Conservation (phyloP, 2,113 vertebrate genomes). For the Microcebus ravelobensis region DNA sequence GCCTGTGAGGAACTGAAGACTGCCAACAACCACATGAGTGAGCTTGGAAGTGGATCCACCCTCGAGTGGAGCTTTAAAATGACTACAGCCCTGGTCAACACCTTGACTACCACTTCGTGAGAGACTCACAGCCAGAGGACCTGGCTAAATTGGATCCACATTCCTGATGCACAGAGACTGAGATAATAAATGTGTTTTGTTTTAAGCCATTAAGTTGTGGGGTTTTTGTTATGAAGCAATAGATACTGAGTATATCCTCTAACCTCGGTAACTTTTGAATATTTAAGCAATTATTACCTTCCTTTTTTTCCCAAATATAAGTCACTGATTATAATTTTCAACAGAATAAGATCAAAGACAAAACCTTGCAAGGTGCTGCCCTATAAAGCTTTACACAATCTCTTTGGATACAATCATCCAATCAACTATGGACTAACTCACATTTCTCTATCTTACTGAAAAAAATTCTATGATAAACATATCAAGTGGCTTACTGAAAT, state of each 20-base stretch:
- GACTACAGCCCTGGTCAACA: background rate
- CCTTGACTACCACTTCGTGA: background rate
- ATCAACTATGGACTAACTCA: background rate
- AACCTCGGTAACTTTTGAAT: background rate
- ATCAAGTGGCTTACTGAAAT: constrained; percentile 17
- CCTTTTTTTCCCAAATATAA: constrained; percentile 28
- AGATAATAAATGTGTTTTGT: background rate
- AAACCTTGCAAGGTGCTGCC: background rate
- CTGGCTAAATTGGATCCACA: background rate
- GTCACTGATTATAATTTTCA: constrained; percentile 34
- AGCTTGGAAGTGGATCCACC: background rate
- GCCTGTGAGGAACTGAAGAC: background rate
- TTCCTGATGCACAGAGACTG: background rate
- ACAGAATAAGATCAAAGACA: constrained; percentile 10
- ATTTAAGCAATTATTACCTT: background rate
- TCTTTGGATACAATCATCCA: constrained; percentile 28
- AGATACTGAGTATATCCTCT: background rate
- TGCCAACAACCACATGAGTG: background rate
- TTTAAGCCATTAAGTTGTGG: background rate
- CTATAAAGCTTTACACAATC: constrained; percentile 12
- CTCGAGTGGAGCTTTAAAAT: constrained; percentile 9
- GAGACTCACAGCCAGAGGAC: background rate
- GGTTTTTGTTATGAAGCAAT: background rate
- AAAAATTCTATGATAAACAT: constrained; percentile 51
- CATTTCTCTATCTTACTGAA: background rate